Conservation (phyloP, 2,888 invertebrate species). For the Parochlus steinenii region DNA sequence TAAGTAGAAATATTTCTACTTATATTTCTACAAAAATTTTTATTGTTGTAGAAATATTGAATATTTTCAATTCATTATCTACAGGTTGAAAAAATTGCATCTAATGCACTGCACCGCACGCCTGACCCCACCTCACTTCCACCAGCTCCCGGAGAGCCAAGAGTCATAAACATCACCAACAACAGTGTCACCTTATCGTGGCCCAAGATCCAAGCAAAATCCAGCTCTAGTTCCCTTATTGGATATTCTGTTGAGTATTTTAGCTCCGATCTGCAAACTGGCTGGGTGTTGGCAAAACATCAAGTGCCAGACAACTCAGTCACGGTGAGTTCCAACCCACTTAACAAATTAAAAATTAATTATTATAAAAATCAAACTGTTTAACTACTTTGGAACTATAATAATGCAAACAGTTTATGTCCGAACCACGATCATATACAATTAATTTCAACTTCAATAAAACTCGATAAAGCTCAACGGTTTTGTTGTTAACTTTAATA, state of each 20-base stretch:
- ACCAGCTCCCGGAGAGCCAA: conserved; percentile 53
- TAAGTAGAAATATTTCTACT: no score
- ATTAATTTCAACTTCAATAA: no score
- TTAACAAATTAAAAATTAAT: no score
- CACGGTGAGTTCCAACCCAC: conserved; percentile 46
- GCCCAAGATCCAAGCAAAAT: conserved; percentile 39
- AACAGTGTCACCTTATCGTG: conserved; percentile 43
- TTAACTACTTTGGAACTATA: no score
- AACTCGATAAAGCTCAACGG: no score
- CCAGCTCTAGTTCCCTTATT: conserved; percentile 26
- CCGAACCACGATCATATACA: no score
- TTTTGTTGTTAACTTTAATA: no score
- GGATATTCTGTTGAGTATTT: conserved; percentile 66
- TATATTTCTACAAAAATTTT: no score
- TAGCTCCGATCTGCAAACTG: conserved; percentile 59
- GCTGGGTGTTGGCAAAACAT: conserved; percentile 56
- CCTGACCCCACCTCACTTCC: conserved; percentile 56
- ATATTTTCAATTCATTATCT: no score
- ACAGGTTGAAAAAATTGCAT: conserved; percentile 30
- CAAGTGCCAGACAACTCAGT: conserved; percentile 50
- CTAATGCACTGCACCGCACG: conserved; percentile 46
- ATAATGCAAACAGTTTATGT: no score
- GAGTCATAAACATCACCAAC: conserved; percentile 48
- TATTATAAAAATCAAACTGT: no score
- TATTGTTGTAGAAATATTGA: no score